Evolutionary conservation across 1,140 invertebrate species (phyloP).

Genomic region (Scylla paramamosain): DNA sequence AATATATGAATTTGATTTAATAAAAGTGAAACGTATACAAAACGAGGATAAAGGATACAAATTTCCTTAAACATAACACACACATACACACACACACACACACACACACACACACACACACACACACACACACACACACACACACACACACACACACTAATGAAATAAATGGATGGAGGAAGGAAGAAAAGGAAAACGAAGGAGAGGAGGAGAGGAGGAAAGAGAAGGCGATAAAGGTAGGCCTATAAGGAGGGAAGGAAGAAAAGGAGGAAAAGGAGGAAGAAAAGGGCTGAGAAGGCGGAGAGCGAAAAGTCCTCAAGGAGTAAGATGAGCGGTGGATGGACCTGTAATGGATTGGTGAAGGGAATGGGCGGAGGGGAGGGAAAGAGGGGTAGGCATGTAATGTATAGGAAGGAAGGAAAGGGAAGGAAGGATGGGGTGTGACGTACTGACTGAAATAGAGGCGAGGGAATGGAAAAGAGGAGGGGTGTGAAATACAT

Average conservation of each 20-base stretch:
- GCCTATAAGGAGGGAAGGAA: not conserved
- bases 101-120: too few relatives aligned
- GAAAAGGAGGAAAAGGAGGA: not conserved
- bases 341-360: conserved; percentile 11
- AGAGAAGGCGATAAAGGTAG: not conserved
- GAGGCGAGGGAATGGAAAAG: too few relatives aligned
- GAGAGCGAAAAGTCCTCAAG: not conserved
- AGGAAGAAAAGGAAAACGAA: not conserved
- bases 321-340: not conserved
- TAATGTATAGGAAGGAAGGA: not conserved
- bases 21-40: not conserved
- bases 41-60: too few relatives aligned
- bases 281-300: not conserved
- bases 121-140: too few relatives aligned
- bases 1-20: not conserved
- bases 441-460: not conserved
- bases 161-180: too few relatives aligned
- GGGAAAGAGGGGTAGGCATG: not conserved
- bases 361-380: not conserved
- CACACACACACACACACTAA: too few relatives aligned
- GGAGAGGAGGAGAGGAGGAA: not conserved
- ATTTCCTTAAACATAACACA: not conserved
- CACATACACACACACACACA: too few relatives aligned
- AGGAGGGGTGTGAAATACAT: too few relatives aligned
- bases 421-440: not conserved